These are phyloP conservation scores for Euproctis similis DNA, from an alignment of 2,888 invertebrate genomes.

Conservation along the genomic window DNA sequence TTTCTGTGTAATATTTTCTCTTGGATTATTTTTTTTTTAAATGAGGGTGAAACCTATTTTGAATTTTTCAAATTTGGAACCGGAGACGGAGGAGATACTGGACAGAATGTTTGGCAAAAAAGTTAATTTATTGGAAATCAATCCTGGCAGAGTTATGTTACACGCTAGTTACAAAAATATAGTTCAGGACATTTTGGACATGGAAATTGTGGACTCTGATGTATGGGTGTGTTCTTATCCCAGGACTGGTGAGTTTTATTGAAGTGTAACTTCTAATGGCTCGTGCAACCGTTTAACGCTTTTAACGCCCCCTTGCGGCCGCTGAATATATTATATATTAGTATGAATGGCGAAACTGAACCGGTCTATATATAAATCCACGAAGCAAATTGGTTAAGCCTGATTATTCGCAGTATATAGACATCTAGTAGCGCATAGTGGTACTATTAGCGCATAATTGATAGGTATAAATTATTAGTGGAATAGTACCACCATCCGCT, in stretches of 20 bases:
- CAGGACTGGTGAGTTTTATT: conserved; percentile 89
- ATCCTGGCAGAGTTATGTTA: conserved; percentile 82
- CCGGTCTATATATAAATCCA: too few relatives aligned
- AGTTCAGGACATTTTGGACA: conserved; percentile 81
- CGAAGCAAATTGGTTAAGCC: too few relatives aligned
- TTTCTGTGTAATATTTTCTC: conserved; percentile 2
- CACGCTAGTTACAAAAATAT: conserved; percentile 82
- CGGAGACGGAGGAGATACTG: conserved; percentile 74
- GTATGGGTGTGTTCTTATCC: conserved; percentile 93
- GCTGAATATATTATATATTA: too few relatives aligned
- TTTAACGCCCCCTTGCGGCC: too few relatives aligned
- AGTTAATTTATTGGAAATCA: conserved; percentile 82
- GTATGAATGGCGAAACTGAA: too few relatives aligned
- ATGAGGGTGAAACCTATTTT: conserved; percentile 58
- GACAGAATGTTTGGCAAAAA: conserved; percentile 81
- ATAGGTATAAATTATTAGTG: too few relatives aligned
- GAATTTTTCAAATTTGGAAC: conserved; percentile 77
- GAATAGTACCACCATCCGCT: too few relatives aligned
- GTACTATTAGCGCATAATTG: too few relatives aligned
- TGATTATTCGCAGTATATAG: too few relatives aligned
- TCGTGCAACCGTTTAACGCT: too few relatives aligned
- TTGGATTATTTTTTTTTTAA: conserved; percentile 13
- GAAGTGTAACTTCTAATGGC: too few relatives aligned
- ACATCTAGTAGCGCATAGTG: too few relatives aligned
- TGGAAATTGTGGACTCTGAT: conserved; percentile 84